Evolutionary conservation across 2,797 vertebrate species (phyloP), one percentile per base, ranked within the genome.

Genomic region (Onychomys leucogaster): DNA sequence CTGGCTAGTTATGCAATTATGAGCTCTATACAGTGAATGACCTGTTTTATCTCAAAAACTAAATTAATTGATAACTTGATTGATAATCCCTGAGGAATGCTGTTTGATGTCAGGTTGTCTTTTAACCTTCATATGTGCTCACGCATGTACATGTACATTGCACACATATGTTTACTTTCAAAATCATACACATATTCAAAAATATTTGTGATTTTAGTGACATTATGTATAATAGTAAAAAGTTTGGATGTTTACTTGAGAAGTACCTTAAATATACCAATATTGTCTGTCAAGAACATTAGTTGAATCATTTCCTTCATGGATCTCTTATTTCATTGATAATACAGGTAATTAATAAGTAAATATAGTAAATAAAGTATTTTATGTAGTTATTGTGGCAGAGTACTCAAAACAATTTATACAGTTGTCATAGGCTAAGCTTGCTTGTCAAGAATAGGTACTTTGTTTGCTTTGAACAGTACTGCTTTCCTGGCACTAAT

Each of bases 221-320:
- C 80, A n/a, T 86, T 82, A 76, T 59, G 57, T 12, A 34, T 21
- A 84, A 55, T 8, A 65, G 17, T 46, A 61, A 84, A 16, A 43
- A 73, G 32, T 78, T 69, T 84, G 21, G 5, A 25, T 34, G 11
- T 65, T 29, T 71, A 57, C 71, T n/a, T 57, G 17, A 37, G 8
- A 27, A 29, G 78, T 49, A 19, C 2, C 3, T 87, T 87, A 83
- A 91, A 65, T 73, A 46, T 78, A n/a, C 34, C 41, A 57, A n/a
- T 75, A 91, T 8, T 19, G 10, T 77, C n/a, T 67, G 37, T 95
- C 69, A 80, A 84, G 93, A 94, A 32, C 32, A 34, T 61, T 84
- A 37, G 23, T 27, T 67, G 57, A 67, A 37, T 61, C 7, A 81
- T 25, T 94, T 11, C 12, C 1, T 78, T 32, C 11, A 27, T 17